phyloP scores from a whole-genome alignment of 2,888 invertebrate species.

The Monopis laevigella region DNA sequence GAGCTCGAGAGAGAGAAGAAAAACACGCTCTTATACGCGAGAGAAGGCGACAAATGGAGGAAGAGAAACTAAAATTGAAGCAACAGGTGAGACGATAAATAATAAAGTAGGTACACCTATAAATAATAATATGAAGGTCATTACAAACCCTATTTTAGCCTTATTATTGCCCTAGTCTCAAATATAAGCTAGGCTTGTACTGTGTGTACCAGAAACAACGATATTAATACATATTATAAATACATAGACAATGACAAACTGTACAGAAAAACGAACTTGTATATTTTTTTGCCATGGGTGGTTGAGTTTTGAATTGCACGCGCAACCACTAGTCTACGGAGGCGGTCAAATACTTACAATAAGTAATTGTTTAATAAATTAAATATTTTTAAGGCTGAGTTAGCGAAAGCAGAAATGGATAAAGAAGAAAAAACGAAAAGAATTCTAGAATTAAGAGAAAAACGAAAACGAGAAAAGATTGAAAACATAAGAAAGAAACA shows the following conservation, averaged over 20 bases:
- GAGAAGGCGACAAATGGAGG: slow-evolving; percentile 54
- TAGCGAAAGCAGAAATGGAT: slow-evolving; percentile 62
- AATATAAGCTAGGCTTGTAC: no score
- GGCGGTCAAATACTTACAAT: background rate
- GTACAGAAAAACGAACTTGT: no score
- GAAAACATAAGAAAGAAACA: slow-evolving; percentile 70
- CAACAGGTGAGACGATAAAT: slow-evolving; percentile 39
- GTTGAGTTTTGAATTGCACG: no score
- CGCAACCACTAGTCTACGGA: background rate
- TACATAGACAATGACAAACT: no score
- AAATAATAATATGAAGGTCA: background rate
- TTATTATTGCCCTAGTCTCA: no score
- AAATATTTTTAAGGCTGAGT: slow-evolving; percentile 36
- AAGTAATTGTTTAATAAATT: background rate
- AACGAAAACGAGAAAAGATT: slow-evolving; percentile 67
- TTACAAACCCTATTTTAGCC: background rate
- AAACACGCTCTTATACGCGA: slow-evolving; percentile 58
- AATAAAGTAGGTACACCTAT: background rate
- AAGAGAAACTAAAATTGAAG: slow-evolving; percentile 50
- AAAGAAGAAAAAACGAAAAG: slow-evolving; percentile 70
- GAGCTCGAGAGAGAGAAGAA: slow-evolving; percentile 72
- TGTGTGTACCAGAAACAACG: no score
- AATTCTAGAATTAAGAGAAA: slow-evolving; percentile 69
- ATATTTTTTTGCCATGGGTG: no score
- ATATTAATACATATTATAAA: no score